Conservation (phyloP, 1,140 invertebrate species). For the Trialeurodes vaporariorum region DNA sequence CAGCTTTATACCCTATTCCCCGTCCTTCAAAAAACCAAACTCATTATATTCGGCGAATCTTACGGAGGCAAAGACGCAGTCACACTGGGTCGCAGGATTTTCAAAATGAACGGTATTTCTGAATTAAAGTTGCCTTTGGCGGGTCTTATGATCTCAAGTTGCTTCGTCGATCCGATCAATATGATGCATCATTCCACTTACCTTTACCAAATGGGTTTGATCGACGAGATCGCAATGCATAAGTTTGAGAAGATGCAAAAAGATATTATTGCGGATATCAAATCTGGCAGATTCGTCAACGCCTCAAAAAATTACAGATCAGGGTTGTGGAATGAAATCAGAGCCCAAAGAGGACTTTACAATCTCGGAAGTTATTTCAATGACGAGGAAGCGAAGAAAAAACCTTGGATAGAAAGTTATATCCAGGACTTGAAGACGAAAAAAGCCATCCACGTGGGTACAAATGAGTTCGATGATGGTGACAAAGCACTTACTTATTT, state of each 20-base stretch:
- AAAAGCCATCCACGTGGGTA: no score
- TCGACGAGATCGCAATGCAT: constrained; percentile 6
- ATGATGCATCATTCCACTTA: constrained; percentile 67
- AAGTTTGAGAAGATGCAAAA: not conserved
- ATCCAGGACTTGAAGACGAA: not conserved
- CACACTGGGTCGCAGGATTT: constrained; percentile 60
- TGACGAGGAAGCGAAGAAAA: no score
- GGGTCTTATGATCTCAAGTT: constrained; percentile 73
- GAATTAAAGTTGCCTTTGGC: constrained; percentile 42
- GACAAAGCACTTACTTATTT: constrained; percentile 43
- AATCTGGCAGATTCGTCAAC: not conserved
- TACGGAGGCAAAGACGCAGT: constrained; percentile 79
- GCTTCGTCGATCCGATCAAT: constrained; percentile 63
- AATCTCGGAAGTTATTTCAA: no score
- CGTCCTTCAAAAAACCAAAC: constrained; percentile 48
- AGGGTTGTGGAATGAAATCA: no score
- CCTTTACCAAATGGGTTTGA: constrained; percentile 58
- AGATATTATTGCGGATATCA: not conserved
- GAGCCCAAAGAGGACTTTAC: no score
- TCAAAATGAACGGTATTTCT: constrained; percentile 49
- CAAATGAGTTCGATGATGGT: no score
- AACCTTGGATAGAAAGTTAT: not conserved
- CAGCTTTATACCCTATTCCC: constrained; percentile 64
- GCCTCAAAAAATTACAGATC: no score
- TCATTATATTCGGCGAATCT: constrained; percentile 74